phyloP scores from a whole-genome alignment of 1,140 invertebrate genomes.

The Neodiprion lecontei region DNA sequence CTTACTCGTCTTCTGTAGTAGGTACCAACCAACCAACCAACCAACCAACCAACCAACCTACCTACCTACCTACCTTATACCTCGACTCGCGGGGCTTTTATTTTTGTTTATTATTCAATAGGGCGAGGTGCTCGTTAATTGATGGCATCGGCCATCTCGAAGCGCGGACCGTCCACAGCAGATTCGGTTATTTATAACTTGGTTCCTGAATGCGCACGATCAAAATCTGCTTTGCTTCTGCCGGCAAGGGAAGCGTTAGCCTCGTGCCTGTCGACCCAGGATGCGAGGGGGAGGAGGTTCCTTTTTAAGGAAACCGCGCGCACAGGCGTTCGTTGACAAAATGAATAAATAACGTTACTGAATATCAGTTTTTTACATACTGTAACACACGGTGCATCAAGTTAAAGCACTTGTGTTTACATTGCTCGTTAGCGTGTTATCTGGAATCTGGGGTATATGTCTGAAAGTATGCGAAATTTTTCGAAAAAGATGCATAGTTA shows the following conservation, averaged over 20 bases:
- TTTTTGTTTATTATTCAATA: conserved; percentile 61
- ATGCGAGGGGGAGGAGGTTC: conserved; percentile 65
- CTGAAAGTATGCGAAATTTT: too few relatives aligned
- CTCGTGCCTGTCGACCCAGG: conserved; percentile 43
- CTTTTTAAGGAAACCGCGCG: conserved; percentile 44
- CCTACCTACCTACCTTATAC: neutral
- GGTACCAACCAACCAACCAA: conserved; percentile 8
- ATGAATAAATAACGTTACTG: too few relatives aligned
- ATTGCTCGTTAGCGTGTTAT: too few relatives aligned
- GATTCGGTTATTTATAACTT: conserved; percentile 56
- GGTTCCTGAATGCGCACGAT: conserved; percentile 55
- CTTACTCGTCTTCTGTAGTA: conserved; percentile 33
- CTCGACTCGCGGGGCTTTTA: conserved; percentile 20
- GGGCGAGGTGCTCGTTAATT: conserved; percentile 56
- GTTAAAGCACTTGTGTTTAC: too few relatives aligned
- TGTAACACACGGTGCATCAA: too few relatives aligned
- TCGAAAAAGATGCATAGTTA: too few relatives aligned
- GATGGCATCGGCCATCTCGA: conserved; percentile 47
- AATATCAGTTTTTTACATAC: too few relatives aligned
- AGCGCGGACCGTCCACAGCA: conserved; percentile 30
- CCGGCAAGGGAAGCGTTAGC: conserved; percentile 14
- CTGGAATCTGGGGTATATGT: too few relatives aligned
- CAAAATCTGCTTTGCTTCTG: conserved; percentile 57
- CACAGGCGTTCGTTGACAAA: conserved; percentile 3
- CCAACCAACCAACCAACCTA: too few relatives aligned